phyloP scores from a whole-genome alignment of 2,113 vertebrate genomes.

The Cryptoleucopteryx plumbea region DNA sequence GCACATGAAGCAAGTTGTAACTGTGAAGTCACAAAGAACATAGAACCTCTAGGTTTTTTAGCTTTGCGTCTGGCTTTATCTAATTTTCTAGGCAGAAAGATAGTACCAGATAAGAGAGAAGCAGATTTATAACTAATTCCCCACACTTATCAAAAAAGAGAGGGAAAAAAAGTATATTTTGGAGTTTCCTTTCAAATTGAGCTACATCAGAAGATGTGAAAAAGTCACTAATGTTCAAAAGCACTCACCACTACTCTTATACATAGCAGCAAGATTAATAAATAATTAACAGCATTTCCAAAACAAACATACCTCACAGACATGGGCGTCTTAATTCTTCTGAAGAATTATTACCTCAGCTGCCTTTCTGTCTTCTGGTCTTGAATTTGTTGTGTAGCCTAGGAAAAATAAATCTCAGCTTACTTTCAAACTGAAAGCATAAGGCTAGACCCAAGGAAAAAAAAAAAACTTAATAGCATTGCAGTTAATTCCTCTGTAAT shows the following conservation, averaged over 20 bases:
- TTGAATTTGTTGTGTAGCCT: constrained; percentile 27
- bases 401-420: constrained; percentile 43
- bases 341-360: neutral
- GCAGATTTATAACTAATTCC: neutral
- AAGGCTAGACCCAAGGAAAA: neutral
- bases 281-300: constrained; percentile 14
- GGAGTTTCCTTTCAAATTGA: neutral
- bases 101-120: neutral
- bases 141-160: neutral
- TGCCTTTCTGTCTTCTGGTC: neutral
- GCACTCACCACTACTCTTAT: neutral
- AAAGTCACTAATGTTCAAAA: neutral
- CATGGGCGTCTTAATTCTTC: neutral
- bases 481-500: constrained; percentile 76
- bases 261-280: neutral
- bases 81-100: neutral
- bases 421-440: constrained; percentile 27
- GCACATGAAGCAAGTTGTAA: neutral
- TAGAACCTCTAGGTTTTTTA: neutral
- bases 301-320: constrained; percentile 44
- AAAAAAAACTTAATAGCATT: constrained; percentile 42
- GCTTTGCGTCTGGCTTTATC: neutral
- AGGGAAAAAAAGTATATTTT: neutral
- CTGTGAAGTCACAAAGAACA: neutral
- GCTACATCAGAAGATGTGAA: neutral